phyloP scores from a whole-genome alignment of 2,797 vertebrate species.

The Eulemur mongoz region DNA sequence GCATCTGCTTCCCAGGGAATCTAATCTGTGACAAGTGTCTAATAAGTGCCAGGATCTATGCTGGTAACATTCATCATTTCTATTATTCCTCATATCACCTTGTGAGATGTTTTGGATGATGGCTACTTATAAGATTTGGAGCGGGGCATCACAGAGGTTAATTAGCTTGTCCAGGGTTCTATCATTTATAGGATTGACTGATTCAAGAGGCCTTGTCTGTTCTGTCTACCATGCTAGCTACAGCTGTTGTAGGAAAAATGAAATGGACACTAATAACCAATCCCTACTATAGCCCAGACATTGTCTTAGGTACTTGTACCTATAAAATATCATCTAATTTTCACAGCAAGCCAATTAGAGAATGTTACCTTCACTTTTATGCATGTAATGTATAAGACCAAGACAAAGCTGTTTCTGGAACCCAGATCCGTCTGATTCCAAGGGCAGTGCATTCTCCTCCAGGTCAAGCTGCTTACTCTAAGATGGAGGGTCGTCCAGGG shows the following conservation, averaged over 20 bases:
- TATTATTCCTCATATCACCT: background rate
- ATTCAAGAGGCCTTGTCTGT: background rate
- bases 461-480: background rate
- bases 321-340: background rate
- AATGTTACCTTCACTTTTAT: background rate
- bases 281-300: background rate
- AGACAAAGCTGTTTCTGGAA: background rate
- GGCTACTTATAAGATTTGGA: background rate
- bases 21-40: background rate
- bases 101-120: background rate
- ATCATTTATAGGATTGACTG: background rate
- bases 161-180: background rate
- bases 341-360: background rate
- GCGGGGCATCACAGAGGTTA: background rate
- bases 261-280: background rate
- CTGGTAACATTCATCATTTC: background rate
- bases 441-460: background rate
- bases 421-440: background rate
- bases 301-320: background rate
- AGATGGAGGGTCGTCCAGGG: background rate
- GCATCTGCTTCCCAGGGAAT: background rate
- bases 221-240: background rate
- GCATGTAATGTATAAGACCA: background rate
- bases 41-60: background rate
- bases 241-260: background rate